These are phyloP conservation scores for Drosophila peninsularis DNA, from an alignment of 2,888 invertebrate genomes.

Conservation along the genomic window DNA sequence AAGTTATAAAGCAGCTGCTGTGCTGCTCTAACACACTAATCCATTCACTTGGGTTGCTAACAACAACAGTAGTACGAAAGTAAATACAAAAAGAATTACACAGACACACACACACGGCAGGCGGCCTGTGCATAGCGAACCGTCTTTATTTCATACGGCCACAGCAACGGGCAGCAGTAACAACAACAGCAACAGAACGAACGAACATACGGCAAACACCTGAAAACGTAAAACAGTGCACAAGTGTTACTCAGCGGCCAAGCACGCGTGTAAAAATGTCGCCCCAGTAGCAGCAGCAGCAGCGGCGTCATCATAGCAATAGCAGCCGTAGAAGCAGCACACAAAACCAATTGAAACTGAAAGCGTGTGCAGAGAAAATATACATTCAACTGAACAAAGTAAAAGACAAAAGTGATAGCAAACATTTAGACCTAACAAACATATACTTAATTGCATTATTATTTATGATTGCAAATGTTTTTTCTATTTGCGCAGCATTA, in stretches of 20 bases:
- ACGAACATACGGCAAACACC: conserved; percentile 54
- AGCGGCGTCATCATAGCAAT: conserved; percentile 15
- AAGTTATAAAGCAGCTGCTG: background rate
- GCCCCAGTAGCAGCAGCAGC: conserved; percentile 40
- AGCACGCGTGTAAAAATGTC: conserved; percentile 71
- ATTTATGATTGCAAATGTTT: conserved; percentile 31
- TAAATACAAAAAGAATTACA: conserved; percentile 5
- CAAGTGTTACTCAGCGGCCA: conserved; percentile 80
- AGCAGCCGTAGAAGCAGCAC: conserved; percentile 25
- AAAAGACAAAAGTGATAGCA: conserved; percentile 29
- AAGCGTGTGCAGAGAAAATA: conserved; percentile 38
- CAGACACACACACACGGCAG: conserved; percentile 19
- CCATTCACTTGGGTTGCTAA: conserved; percentile 41
- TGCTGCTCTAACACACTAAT: conserved; percentile 33
- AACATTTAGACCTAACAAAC: conserved; percentile 24
- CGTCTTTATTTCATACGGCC: conserved; percentile 83
- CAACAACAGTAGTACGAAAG: conserved; percentile 30
- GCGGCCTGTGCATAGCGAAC: conserved; percentile 75
- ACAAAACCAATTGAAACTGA: conserved; percentile 47
- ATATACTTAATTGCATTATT: conserved; percentile 15
- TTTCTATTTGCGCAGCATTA: conserved; percentile 56
- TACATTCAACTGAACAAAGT: conserved; percentile 31
- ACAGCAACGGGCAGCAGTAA: conserved; percentile 32
- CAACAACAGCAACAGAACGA: conserved; percentile 10
- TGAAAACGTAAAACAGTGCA: conserved; percentile 73